A percentile compares a stretch with the other conserved stretches of the same genome.
phyloP scores from a whole-genome alignment of 1,140 invertebrate species.

The Papilio helenus region DNA sequence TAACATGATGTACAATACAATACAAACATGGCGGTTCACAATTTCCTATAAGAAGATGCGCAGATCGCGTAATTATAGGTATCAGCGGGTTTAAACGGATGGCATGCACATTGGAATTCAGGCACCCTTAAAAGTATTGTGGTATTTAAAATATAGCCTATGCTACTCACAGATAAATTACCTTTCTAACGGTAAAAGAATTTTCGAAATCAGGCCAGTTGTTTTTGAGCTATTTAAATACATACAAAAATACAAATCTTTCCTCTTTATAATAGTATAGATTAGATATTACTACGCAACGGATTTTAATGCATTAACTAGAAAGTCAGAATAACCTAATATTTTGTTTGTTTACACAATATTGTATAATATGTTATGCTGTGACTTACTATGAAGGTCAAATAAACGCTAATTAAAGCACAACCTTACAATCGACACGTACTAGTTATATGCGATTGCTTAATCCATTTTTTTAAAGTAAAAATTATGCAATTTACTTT shows the following conservation, averaged over 20 bases:
- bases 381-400: conserved; percentile 2
- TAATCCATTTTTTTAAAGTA: background rate
- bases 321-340: background rate
- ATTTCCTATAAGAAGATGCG: background rate
- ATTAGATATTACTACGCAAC: too few relatives aligned
- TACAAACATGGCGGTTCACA: background rate
- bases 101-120: too few relatives aligned
- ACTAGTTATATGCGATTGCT: background rate
- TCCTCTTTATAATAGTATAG: too few relatives aligned
- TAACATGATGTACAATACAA: background rate
- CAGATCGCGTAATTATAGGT: too few relatives aligned
- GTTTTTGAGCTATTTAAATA: too few relatives aligned
- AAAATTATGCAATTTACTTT: conserved; percentile 5
- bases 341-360: background rate
- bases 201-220: too few relatives aligned
- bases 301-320: background rate
- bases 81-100: too few relatives aligned
- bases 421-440: conserved; percentile 18
- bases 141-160: too few relatives aligned
- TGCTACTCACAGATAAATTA: too few relatives aligned
- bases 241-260: too few relatives aligned
- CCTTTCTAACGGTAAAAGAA: too few relatives aligned
- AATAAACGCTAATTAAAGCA: conserved; percentile 6
- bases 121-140: too few relatives aligned
- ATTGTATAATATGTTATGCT: background rate